Conservation (phyloP, 92 coral and sea anemone species). For the Paragorgia papillata region DNA sequence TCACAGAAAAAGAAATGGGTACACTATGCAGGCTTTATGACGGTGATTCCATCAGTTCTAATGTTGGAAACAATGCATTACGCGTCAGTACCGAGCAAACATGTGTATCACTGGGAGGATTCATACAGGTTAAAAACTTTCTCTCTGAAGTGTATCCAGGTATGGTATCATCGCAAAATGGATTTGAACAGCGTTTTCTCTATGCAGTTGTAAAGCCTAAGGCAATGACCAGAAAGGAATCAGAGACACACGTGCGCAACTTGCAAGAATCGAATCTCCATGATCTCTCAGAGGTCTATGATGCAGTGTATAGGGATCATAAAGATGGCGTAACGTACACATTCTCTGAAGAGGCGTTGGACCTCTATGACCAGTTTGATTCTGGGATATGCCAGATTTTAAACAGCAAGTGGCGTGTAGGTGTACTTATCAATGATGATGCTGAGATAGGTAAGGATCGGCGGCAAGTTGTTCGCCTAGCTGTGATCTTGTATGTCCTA, state of each 20-base stretch:
- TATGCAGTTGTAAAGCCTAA: slow-evolving; percentile 51
- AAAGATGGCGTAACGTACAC: slow-evolving; percentile 47
- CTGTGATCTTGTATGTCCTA: slow-evolving; percentile 58
- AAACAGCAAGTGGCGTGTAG: slow-evolving; percentile 56
- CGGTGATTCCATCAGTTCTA: slow-evolving; percentile 50
- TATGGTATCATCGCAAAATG: slow-evolving; percentile 54
- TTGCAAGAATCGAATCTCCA: slow-evolving; percentile 55
- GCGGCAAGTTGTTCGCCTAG: slow-evolving; percentile 50
- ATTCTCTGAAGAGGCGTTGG: slow-evolving; percentile 49
- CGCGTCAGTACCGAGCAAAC: slow-evolving; percentile 56
- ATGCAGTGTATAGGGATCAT: slow-evolving; percentile 60
- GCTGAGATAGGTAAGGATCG: slow-evolving; percentile 62
- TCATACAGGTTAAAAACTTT: slow-evolving; percentile 63
- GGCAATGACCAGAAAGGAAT: slow-evolving; percentile 61
- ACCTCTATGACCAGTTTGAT: slow-evolving; percentile 54
- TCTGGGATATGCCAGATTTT: slow-evolving; percentile 36
- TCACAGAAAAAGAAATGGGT: slow-evolving; percentile 60
- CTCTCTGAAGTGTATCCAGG: slow-evolving; percentile 55
- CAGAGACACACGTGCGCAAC: slow-evolving; percentile 21
- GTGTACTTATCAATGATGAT: slow-evolving; percentile 39
- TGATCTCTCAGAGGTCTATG: slow-evolving; percentile 54
- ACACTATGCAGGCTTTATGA: slow-evolving; percentile 57
- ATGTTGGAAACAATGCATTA: slow-evolving; percentile 30
- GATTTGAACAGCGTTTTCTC: slow-evolving; percentile 56
- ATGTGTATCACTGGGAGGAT: slow-evolving; percentile 57